Evolutionary conservation across 2,113 vertebrate species (phyloP), one percentile per base, ranked within the genome.

Genomic region (Desmodus rotundus): DNA sequence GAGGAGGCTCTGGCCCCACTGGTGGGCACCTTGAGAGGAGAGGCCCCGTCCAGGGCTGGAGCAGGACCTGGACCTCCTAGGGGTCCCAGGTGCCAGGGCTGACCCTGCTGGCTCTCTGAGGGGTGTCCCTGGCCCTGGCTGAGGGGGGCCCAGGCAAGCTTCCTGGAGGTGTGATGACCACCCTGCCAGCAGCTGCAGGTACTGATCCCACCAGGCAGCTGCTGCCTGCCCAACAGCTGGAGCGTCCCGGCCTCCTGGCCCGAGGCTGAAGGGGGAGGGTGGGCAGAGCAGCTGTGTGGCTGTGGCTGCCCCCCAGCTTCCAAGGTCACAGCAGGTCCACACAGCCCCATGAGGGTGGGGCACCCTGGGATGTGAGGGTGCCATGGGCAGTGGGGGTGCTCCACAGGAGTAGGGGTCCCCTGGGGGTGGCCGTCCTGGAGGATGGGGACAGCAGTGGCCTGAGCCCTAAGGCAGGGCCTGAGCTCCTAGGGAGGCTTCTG

Each of bases 401-500:
- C 67, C 10, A 11, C 12, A 22, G 85, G 85, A 28, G 43, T 0
- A 7, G 68, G 54, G 33, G 65, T 15, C 38, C 26, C 50, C 17
- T 41, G 50, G 50, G 43, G 72, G 43, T 47, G 43, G 67, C 63
- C 52, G 0, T 52, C 26, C 80, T 38, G 72, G 73, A 43, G 68
- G 72, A 36, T 73, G 82, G 70, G 0, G 38, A 61, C n/a, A 41
- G 67, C 24, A 2, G 73, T 7, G 92, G 92, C 31, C 65, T 43
- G 38, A n/a, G 65, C 72, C 14, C 78, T 41, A 1, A 22, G 92
- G 86, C 87, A 45, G 28, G 43, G 74, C 31, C 74, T 94, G 87
- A 65, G 80, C 91, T 52, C 91, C 81, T 7, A 1, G 5, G 19
- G 81, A 85, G 77, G 95, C 76, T 96, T 98, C 97, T 82, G 89